phyloP scores from a whole-genome alignment of 2,888 invertebrate genomes.

The Cheilosia vernalis region DNA sequence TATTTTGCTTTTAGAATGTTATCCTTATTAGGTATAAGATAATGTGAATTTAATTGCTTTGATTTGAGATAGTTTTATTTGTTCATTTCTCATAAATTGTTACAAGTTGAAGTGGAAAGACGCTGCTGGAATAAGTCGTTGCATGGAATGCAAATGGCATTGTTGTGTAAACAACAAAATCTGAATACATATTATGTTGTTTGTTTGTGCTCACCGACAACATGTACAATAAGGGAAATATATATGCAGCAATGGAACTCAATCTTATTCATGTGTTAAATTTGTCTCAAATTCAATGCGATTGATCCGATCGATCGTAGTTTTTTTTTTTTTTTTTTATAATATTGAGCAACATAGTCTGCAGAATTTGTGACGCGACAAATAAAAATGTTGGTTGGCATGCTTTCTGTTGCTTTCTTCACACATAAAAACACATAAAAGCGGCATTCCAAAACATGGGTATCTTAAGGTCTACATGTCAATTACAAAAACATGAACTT shows the following conservation, averaged over 20 bases:
- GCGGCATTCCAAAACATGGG: constrained; percentile 20
- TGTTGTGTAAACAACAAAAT: not conserved
- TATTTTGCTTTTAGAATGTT: constrained; percentile 35
- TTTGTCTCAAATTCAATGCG: constrained; percentile 33
- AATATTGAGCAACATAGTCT: constrained; percentile 54
- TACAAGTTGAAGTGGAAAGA: constrained; percentile 35
- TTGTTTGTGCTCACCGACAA: constrained; percentile 67
- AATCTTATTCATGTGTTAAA: not conserved
- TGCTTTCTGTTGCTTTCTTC: constrained; percentile 14
- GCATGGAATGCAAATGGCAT: constrained; percentile 15
- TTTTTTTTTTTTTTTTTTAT: not conserved
- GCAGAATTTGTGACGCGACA: constrained; percentile 15
- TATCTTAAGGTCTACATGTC: constrained; percentile 16
- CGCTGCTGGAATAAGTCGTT: constrained; percentile 14
- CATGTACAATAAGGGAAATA: constrained; percentile 23
- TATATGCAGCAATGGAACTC: constrained; percentile 34
- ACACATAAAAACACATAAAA: constrained; percentile 28
- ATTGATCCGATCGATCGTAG: constrained; percentile 11
- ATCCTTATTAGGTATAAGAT: constrained; percentile 17
- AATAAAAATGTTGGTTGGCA: constrained; percentile 14
- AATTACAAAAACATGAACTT: constrained; percentile 37
- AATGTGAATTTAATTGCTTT: constrained; percentile 45
- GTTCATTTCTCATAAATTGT: constrained; percentile 10
- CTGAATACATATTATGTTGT: constrained; percentile 12
- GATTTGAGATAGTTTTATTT: constrained; percentile 23